phyloP scores from a whole-genome alignment of 2,113 vertebrate species.

The Lota lota region DNA sequence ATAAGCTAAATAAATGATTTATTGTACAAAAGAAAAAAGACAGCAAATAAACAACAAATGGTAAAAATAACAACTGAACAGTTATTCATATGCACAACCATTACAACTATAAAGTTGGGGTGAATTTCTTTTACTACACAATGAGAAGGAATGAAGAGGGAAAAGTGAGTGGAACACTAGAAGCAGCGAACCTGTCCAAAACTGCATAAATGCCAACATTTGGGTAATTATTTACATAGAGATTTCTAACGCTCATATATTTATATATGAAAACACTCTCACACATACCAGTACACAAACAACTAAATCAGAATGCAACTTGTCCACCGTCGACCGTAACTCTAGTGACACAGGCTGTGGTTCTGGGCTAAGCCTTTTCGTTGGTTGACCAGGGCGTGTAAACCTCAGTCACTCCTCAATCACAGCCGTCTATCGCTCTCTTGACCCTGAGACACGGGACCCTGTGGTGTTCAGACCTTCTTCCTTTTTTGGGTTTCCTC shows the following conservation, averaged over 20 bases:
- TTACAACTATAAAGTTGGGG: conserved; percentile 76
- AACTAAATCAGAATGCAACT: conserved; percentile 60
- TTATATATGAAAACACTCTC: conserved; percentile 68
- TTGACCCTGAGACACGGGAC: conserved; percentile 72
- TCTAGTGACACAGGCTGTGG: conserved; percentile 42
- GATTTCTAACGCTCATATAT: conserved; percentile 67
- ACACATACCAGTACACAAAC: conserved; percentile 70
- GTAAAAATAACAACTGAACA: conserved; percentile 71
- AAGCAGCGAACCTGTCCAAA: conserved; percentile 78
- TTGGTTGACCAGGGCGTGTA: conserved; percentile 54
- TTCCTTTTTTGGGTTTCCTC: conserved; percentile 30
- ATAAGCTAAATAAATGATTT: conserved; percentile 84
- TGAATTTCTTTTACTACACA: conserved; percentile 74
- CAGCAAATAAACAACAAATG: conserved; percentile 75
- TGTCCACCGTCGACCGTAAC: conserved; percentile 48
- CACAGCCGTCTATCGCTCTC: conserved; percentile 54
- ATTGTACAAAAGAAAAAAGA: conserved; percentile 87
- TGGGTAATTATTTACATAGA: conserved; percentile 73
- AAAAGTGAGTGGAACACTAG: conserved; percentile 59
- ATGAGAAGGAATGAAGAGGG: conserved; percentile 64
- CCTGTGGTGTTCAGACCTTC: conserved; percentile 52
- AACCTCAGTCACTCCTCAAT: conserved; percentile 57
- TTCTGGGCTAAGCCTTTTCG: conserved; percentile 55
- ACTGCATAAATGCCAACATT: conserved; percentile 70
- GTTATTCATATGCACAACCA: conserved; percentile 78